These are phyloP conservation scores for Turdus rufiventris DNA, from an alignment of 2,113 vertebrate species.

Conservation along the genomic window DNA sequence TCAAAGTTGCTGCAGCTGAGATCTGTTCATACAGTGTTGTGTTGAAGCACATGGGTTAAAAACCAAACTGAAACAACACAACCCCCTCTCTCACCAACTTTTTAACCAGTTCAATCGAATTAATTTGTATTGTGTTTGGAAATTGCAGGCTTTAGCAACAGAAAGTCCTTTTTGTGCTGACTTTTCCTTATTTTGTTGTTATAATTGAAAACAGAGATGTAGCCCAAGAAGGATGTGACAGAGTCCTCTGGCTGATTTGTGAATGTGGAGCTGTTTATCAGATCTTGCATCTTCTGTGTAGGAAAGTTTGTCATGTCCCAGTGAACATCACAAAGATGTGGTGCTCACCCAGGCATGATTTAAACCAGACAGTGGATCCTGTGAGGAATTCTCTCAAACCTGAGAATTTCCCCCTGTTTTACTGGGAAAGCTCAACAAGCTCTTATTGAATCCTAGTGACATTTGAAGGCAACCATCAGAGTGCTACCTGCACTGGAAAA, in stretches of 20 bases:
- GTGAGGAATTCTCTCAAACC: neutral
- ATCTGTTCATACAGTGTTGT: neutral
- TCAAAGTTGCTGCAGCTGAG: neutral
- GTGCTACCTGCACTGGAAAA: neutral
- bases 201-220: neutral
- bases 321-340: neutral
- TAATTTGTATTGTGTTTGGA: neutral
- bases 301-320: neutral
- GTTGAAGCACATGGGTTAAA: neutral
- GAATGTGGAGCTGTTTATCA: neutral
- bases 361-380: neutral
- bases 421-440: neutral
- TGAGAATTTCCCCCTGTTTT: neutral
- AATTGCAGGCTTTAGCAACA: neutral
- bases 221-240: neutral
- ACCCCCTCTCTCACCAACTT: neutral
- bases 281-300: neutral
- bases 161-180: neutral
- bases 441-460: neutral
- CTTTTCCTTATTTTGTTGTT: neutral
- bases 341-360: neutral
- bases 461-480: neutral
- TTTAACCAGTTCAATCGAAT: neutral
- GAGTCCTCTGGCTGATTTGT: neutral
- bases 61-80: neutral